Base-by-base conservation (phyloP, 2,888 invertebrate genomes). In the Ochlodes sylvanus region DNA sequence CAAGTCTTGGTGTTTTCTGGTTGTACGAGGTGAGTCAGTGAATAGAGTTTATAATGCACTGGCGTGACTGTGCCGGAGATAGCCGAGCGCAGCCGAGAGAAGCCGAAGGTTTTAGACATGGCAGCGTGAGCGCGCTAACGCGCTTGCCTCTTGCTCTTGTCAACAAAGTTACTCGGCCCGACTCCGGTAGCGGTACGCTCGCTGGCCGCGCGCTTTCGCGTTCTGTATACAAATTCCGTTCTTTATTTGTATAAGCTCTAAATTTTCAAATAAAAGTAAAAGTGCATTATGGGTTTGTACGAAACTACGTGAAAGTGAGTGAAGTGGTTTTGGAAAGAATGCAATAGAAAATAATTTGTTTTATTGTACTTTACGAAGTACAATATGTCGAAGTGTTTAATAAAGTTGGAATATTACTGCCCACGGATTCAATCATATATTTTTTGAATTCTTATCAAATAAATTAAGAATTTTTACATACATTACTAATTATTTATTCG, bases 121-220 rank as follows among this genome's bases (percentile, higher is more conserved):
- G 92, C 90, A 82, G 81, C 81, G 77, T 76, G 79, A 79, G 80
- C 81, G 85, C 82, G 85, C 79, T 83, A 76, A 74, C 68, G n/a
- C n/a, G n/a, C n/a, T n/a, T n/a, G n/a, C n/a, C n/a, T n/a, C n/a
- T n/a, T n/a, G n/a, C 83, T 90, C 88, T 90, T 92, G 92, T 92
- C 92, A 92, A 92, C 92, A 92, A 92, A 90, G 86, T 88, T 84
- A 87, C 81, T 85, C 80, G 79, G 78, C 74, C 72, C 66, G 69
- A 73, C 74, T 81, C 78, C 82, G 84, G 80, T 82, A 71, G 78
- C 82, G 84, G 80, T 82, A 71, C 73, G 79, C 77, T 69, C 71
- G 78, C 76, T 76, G 82, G 82, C 73, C 83, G 90, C 82, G 85
- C 84, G 86, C 77, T 79, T 80, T 81, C 68, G 69, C 65, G 71